phyloP scores from a whole-genome alignment of 2,797 vertebrate genomes.

The Psittacula echo region DNA sequence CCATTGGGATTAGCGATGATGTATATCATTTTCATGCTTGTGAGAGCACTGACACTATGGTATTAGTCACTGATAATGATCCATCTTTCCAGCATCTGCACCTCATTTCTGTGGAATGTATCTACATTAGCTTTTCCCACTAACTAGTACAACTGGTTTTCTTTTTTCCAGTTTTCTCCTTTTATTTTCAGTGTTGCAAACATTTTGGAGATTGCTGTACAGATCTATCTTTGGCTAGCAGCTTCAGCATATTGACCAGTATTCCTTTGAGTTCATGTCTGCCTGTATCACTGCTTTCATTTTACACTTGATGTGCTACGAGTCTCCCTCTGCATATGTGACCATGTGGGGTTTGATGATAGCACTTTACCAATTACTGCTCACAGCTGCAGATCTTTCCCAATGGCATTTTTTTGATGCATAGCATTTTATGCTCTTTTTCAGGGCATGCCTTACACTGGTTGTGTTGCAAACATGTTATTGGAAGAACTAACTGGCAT shows the following conservation, averaged over 20 bases:
- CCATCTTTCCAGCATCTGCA: conserved; percentile 48
- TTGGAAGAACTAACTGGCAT: background rate
- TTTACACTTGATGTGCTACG: conserved; percentile 51
- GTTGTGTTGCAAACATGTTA: background rate
- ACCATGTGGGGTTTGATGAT: conserved; percentile 60
- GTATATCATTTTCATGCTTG: conserved; percentile 54
- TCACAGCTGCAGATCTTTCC: conserved; percentile 68
- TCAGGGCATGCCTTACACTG: background rate
- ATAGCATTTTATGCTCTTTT: conserved; percentile 31
- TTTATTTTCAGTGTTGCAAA: conserved; percentile 23
- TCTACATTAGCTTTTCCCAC: background rate
- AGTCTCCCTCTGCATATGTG: conserved; percentile 57
- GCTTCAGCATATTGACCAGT: conserved; percentile 39
- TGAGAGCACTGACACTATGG: conserved; percentile 29
- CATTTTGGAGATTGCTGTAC: background rate
- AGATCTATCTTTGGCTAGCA: background rate
- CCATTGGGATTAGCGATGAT: conserved; percentile 42
- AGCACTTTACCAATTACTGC: conserved; percentile 65
- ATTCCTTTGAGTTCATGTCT: conserved; percentile 33
- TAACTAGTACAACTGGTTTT: background rate
- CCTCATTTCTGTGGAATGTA: conserved; percentile 21
- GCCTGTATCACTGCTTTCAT: conserved; percentile 39
- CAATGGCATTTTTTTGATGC: conserved; percentile 43
- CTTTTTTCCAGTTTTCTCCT: background rate
- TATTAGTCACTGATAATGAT: conserved; percentile 58